These are phyloP conservation scores for Oostethus manadensis DNA, from an alignment of 2,113 vertebrate species.

Conservation along the genomic window DNA sequence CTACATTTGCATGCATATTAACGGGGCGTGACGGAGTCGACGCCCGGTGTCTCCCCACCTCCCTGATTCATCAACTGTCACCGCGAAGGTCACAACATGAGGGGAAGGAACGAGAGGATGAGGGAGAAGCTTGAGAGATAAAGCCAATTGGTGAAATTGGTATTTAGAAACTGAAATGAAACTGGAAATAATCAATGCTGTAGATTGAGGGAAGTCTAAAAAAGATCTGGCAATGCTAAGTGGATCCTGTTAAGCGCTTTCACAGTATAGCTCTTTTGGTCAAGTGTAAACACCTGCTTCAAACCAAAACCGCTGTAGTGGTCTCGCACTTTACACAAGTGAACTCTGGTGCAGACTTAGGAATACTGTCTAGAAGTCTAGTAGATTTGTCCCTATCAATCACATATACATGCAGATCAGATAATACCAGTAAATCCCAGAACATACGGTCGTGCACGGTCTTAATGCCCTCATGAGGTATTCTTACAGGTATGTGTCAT, in stretches of 20 bases:
- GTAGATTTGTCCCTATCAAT: slow-evolving; percentile 29
- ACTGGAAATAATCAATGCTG: slow-evolving; percentile 5
- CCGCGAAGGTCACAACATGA: slow-evolving; percentile 65
- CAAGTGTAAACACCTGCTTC: no score
- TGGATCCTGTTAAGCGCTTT: slow-evolving; percentile 11
- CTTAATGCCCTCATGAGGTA: slow-evolving; percentile 23
- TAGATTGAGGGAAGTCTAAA: slow-evolving; percentile 3
- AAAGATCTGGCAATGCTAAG: slow-evolving; percentile 8
- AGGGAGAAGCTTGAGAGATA: slow-evolving; percentile 4
- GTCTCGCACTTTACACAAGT: no score
- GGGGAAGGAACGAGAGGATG: slow-evolving; percentile 18
- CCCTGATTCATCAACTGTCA: slow-evolving; percentile 75
- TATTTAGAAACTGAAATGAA: slow-evolving; percentile 6
- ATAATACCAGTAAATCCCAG: slow-evolving; percentile 8
- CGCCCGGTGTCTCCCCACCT: slow-evolving; percentile 58
- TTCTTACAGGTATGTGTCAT: slow-evolving; percentile 50
- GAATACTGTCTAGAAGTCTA: slow-evolving; percentile 13
- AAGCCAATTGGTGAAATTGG: slow-evolving; percentile 8
- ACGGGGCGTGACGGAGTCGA: slow-evolving; percentile 64
- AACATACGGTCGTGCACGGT: background rate
- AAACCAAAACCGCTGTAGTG: no score
- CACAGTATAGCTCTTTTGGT: no score
- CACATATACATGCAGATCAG: slow-evolving; percentile 8
- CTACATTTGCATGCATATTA: slow-evolving; percentile 79
- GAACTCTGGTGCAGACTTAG: background rate